phyloP scores from a whole-genome alignment of 1,140 invertebrate genomes.

The Chrysoperla carnea region DNA sequence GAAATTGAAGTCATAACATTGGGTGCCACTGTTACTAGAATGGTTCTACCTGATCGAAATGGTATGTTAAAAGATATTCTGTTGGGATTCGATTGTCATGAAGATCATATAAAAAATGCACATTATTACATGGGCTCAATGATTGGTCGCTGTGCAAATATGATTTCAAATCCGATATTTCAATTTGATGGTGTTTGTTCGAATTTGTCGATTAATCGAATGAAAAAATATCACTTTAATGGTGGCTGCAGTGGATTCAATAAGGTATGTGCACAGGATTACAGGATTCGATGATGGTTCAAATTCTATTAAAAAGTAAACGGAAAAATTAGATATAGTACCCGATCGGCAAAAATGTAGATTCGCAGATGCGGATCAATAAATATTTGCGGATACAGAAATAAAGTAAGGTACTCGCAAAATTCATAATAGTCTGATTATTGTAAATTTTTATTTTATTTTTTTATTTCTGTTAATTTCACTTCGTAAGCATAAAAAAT shows the following conservation, averaged over 20 bases:
- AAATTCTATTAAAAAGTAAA: too few species aligned
- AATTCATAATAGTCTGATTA: too few species aligned
- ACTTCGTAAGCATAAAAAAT: too few species aligned
- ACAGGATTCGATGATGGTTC: too few species aligned
- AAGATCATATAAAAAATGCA: conserved; percentile 22
- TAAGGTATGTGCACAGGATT: conserved; percentile 32
- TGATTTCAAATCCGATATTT: conserved; percentile 56
- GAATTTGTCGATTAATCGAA: conserved; percentile 51
- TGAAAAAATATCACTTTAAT: conserved; percentile 58
- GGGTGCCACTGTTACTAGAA: conserved; percentile 60
- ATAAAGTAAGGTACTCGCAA: too few species aligned
- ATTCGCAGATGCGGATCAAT: too few species aligned
- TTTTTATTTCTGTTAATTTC: too few species aligned
- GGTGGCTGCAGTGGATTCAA: conserved; percentile 77
- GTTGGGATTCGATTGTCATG: conserved; percentile 58
- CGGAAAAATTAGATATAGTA: too few species aligned
- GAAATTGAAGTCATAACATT: conserved; percentile 48
- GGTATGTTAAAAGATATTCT: conserved; percentile 50
- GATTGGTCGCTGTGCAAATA: conserved; percentile 75
- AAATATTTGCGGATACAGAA: too few species aligned
- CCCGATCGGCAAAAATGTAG: too few species aligned
- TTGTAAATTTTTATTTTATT: too few species aligned
- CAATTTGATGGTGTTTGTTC: conserved; percentile 46
- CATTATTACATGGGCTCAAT: conserved; percentile 41
- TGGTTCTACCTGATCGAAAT: conserved; percentile 51